These are phyloP conservation scores for Sebastes schlegelii DNA, from an alignment of 2,113 vertebrate genomes.

Conservation along the genomic window DNA sequence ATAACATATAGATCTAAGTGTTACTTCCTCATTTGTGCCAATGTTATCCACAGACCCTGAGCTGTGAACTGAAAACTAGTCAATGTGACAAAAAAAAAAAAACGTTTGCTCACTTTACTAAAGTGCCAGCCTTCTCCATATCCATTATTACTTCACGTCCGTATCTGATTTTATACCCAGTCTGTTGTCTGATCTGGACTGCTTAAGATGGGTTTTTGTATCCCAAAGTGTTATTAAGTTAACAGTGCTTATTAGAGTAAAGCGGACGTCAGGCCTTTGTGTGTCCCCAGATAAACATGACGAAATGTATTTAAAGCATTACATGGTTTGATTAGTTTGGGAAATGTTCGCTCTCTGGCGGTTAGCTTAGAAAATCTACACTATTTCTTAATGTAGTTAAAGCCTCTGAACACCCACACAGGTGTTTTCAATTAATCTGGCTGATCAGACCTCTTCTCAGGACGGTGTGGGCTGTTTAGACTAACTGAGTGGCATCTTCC, in stretches of 20 bases:
- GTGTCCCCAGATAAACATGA: slow-evolving; percentile 16
- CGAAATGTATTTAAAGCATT: slow-evolving; percentile 15
- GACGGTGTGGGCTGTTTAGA: too few relatives aligned
- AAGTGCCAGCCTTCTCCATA: slow-evolving; percentile 63
- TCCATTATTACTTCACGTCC: slow-evolving; percentile 23
- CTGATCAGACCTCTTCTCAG: too few relatives aligned
- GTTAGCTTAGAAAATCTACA: not conserved
- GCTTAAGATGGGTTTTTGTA: slow-evolving; percentile 30
- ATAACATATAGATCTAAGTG: slow-evolving; percentile 63
- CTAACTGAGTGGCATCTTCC: too few relatives aligned
- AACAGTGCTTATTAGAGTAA: slow-evolving; percentile 17
- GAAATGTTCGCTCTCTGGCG: not conserved
- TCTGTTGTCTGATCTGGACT: slow-evolving; percentile 35
- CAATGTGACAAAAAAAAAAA: slow-evolving; percentile 49
- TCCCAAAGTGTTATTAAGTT: slow-evolving; percentile 25
- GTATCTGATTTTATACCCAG: slow-evolving; percentile 33
- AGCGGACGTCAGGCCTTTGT: slow-evolving; percentile 1
- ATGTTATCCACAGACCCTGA: slow-evolving; percentile 73
- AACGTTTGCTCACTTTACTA: slow-evolving; percentile 45
- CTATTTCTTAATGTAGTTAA: too few relatives aligned
- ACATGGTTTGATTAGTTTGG: not conserved
- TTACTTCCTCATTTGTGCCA: slow-evolving; percentile 75
- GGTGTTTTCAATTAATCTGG: too few relatives aligned
- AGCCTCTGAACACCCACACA: too few relatives aligned
- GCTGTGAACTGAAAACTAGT: slow-evolving; percentile 73